Evolutionary conservation across 2,797 vertebrate genomes (phyloP).

Genomic region (Siniperca undulata): DNA sequence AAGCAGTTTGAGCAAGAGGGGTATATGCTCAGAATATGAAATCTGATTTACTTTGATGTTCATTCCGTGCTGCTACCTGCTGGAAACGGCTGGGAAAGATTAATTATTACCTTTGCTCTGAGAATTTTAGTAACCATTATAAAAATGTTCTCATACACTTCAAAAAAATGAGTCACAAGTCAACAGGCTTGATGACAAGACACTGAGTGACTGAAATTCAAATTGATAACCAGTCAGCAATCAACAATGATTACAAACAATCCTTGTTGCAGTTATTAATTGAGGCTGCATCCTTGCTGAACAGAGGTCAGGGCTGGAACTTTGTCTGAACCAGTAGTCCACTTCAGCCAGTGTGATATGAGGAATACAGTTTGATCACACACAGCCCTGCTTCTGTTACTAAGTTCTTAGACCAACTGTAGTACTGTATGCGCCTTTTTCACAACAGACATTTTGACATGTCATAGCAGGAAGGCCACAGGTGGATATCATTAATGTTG

Average conservation of each 20-base stretch:
- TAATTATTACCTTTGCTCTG: slow-evolving; percentile 46
- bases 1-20: slow-evolving; percentile 38
- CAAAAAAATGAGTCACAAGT: background rate
- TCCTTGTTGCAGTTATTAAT: background rate
- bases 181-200: background rate
- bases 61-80: slow-evolving; percentile 36
- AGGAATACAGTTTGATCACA: background rate
- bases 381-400: background rate
- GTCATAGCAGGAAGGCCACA: background rate
- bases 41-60: slow-evolving; percentile 64
- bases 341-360: background rate
- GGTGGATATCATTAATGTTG: background rate
- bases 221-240: background rate
- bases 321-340: background rate
- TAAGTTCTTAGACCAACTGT: too few species aligned
- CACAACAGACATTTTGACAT: background rate
- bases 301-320: background rate
- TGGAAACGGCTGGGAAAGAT: slow-evolving; percentile 29
- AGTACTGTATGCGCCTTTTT: background rate
- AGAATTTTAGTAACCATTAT: slow-evolving; percentile 34
- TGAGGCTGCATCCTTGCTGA: background rate
- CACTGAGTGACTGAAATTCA: background rate
- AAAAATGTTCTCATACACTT: background rate
- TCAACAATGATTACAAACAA: background rate
- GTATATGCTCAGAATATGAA: slow-evolving; percentile 47